Evolutionary conservation across 1,140 invertebrate genomes (phyloP).

Genomic region (Asobara japonica): DNA sequence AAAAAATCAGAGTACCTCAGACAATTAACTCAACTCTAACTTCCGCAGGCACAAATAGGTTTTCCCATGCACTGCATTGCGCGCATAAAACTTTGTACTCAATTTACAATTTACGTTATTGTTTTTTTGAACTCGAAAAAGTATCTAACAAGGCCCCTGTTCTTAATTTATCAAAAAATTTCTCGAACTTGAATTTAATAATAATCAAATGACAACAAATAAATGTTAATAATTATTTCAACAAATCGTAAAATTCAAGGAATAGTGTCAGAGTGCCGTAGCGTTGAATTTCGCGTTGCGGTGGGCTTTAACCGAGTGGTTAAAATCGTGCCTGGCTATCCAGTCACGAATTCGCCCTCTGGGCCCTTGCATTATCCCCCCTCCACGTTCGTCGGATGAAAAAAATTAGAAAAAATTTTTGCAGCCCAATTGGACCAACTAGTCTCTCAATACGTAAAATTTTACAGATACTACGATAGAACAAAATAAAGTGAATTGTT

Average conservation of each 20-base stretch:
- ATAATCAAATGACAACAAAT: not conserved
- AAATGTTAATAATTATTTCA: not conserved
- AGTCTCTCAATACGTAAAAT: too few relatives aligned
- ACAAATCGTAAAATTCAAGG: not conserved
- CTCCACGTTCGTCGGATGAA: not conserved
- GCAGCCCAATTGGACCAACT: not conserved
- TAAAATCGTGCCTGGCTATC: not conserved
- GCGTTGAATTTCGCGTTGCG: not conserved
- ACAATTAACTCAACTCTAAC: not conserved
- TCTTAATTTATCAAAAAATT: not conserved
- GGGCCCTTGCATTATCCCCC: slow-evolving; percentile 3
- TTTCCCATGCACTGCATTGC: slow-evolving; percentile 6
- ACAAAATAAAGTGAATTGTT: not conserved
- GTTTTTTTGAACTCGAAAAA: not conserved
- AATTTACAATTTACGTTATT: not conserved
- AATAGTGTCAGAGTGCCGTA: not conserved
- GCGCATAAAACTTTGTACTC: slow-evolving; percentile 3
- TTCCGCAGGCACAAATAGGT: not conserved
- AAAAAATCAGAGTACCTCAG: not conserved
- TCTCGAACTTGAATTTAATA: not conserved
- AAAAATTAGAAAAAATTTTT: not conserved
- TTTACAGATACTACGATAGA: too few relatives aligned
- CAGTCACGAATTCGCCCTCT: not conserved
- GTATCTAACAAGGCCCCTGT: not conserved
- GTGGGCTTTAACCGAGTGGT: not conserved